Evolutionary conservation across 2,888 invertebrate species (phyloP), one percentile per base, ranked within the genome.

Genomic region (Trissoscelio sp.): DNA sequence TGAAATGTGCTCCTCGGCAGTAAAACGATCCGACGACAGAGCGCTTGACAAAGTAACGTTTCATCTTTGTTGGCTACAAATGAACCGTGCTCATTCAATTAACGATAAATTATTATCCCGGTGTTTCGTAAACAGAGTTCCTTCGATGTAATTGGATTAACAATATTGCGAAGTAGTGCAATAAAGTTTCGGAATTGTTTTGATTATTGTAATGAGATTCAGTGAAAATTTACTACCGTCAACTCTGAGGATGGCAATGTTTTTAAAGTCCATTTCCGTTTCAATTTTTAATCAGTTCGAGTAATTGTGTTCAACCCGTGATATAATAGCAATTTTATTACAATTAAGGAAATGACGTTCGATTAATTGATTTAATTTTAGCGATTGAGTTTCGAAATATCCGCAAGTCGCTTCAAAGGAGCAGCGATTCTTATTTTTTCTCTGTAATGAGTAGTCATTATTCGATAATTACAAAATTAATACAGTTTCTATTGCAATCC

Each of bases 401-500:
- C 28, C 62, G 74, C 31, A 11, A 16, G 18, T 7, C 16, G n/a
- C 16, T 39, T 34, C 31, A 24, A 18, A 24, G 24, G 11, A 34
- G 9, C 39, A 16, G 28, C 42, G n/a, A 70, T 42, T 44, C 55
- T 44, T 42, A 42, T 51, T 44, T 20, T 48, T 46, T 14, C 42
- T 0, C n/a, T 4, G 14, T 70, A 70, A 70, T 58, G 57, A 70
- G 53, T 12, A 20, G 34, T 73, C 31, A 73, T 73, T 62, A 73
- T 48, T 48, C 16, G 34, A 55, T 64, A 55, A 53, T 73, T 73
- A 24, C 18, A 9, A 46, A 58, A 67, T 64, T 75, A 58, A 48
- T 75, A 75, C 67, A n/a, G 48, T 75, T 75, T 73, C 62, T 73
- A 55, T 55, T 44, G 16, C 73, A 53, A 55, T n/a, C 73, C 73